Conservation (phyloP, 53 echinoderm and acorn worm genomes). For the Glandiceps talaboti region DNA sequence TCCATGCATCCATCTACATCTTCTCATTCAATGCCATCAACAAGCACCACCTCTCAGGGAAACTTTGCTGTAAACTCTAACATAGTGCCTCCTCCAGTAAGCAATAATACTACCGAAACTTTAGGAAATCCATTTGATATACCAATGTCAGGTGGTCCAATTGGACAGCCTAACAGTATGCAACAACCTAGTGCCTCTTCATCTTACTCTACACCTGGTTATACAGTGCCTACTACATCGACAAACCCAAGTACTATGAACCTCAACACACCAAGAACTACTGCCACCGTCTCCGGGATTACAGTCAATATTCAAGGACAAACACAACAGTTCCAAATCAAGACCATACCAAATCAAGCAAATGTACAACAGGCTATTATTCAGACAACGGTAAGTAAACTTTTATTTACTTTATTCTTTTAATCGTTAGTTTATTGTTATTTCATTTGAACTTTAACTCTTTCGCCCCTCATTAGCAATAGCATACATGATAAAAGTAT, state of each 20-base stretch:
- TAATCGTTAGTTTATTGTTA: too few species aligned
- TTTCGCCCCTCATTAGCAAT: too few species aligned
- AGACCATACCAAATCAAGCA: not conserved
- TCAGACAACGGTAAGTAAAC: not conserved
- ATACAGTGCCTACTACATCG: not conserved
- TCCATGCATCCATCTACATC: not conserved
- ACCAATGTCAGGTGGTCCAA: not conserved
- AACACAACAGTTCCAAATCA: not conserved
- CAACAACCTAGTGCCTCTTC: not conserved
- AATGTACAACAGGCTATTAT: not conserved
- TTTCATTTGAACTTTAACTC: too few species aligned
- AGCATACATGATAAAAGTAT: too few species aligned
- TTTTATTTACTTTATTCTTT: too few species aligned
- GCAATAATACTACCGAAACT: not conserved
- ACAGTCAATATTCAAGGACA: not conserved
- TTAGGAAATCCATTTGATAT: not conserved
- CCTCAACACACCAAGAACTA: not conserved
- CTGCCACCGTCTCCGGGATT: not conserved
- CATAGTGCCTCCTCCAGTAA: not conserved
- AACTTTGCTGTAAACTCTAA: not conserved
- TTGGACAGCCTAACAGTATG: not conserved
- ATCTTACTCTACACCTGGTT: not conserved
- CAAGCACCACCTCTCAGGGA: not conserved
- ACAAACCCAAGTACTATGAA: not conserved
- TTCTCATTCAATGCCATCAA: not conserved